A percentile compares a stretch with the other conserved stretches of the same genome.
phyloP scores from a whole-genome alignment of 2,113 vertebrate species.

The Jaculus jaculus region DNA sequence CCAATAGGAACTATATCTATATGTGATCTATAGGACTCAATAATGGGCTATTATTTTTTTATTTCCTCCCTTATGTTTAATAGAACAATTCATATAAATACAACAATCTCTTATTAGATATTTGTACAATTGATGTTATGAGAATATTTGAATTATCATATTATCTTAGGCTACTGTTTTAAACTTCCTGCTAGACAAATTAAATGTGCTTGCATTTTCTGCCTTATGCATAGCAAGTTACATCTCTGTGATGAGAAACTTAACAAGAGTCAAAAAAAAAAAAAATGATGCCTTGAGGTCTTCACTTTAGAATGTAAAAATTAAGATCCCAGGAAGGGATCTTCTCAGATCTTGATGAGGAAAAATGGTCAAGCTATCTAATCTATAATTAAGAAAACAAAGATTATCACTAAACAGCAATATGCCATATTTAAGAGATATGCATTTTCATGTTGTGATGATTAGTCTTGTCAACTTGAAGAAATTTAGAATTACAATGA shows the following conservation, averaged over 20 bases:
- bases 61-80: constrained; percentile 13
- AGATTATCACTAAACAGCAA: background rate
- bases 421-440: background rate
- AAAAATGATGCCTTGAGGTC: background rate
- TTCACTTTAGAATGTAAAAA: background rate
- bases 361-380: constrained; percentile 5
- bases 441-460: no score
- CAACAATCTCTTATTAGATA: background rate
- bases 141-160: background rate
- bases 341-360: background rate
- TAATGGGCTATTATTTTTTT: constrained; percentile 23
- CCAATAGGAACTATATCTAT: background rate
- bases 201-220: background rate
- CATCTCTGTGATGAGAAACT: background rate
- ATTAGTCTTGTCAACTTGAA: no score
- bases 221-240: background rate
- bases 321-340: background rate
- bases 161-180: background rate
- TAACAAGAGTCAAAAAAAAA: background rate
- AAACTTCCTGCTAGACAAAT: background rate
- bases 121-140: background rate
- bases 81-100: background rate
- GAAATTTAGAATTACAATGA: no score
- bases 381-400: background rate
- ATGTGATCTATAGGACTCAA: background rate